Evolutionary conservation across 2,797 vertebrate genomes (phyloP).

Genomic region (Florisuga fusca): DNA sequence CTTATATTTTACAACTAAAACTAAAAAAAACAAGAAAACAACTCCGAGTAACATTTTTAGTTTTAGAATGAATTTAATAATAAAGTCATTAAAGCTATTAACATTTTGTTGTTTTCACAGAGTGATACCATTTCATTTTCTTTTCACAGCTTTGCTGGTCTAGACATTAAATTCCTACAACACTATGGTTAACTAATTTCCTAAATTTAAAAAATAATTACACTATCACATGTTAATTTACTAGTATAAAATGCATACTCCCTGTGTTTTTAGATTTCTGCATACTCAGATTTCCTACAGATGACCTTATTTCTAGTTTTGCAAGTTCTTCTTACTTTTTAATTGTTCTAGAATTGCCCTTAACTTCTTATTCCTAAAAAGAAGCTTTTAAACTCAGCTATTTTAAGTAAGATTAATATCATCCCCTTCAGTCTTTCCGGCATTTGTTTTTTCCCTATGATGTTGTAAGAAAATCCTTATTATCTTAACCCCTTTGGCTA

Average conservation of each 20-base stretch:
- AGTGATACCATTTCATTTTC: background rate
- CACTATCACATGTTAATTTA: background rate
- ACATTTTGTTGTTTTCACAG: background rate
- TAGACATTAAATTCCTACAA: background rate
- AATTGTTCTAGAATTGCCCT: background rate
- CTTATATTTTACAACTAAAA: background rate
- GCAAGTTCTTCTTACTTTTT: background rate
- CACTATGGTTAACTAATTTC: background rate
- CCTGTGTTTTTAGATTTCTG: background rate
- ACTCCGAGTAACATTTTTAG: background rate
- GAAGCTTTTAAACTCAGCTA: slow-evolving; percentile 10
- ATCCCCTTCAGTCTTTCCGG: background rate
- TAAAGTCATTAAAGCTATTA: background rate
- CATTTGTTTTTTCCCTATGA: slow-evolving; percentile 36
- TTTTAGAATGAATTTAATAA: background rate
- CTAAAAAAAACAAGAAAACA: background rate
- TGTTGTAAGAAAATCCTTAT: slow-evolving; percentile 57
- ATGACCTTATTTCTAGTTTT: slow-evolving; percentile 3
- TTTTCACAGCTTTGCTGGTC: background rate
- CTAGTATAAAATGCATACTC: background rate
- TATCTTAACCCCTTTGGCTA: slow-evolving; percentile 67
- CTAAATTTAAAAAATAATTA: background rate
- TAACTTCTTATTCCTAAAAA: slow-evolving; percentile 20
- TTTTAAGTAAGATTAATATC: slow-evolving; percentile 50
- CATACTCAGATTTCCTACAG: background rate